Evolutionary conservation across 2,888 invertebrate species (phyloP), one percentile per base, ranked within the genome.

Genomic region (Asteroscopus sphinx): DNA sequence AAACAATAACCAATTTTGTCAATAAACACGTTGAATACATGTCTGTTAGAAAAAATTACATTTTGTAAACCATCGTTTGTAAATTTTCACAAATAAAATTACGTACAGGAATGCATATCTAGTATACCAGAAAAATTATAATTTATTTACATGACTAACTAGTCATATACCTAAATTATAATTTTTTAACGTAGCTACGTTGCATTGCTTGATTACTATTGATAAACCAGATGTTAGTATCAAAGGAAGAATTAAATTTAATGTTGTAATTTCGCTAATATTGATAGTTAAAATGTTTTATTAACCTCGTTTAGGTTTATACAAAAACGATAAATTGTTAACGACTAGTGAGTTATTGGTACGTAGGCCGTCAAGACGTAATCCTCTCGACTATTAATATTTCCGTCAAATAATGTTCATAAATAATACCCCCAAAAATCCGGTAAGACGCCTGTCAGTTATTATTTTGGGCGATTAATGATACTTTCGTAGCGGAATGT

Each of bases 291-390:
- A 28, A 52, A 39, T 57, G 57, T 55, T 68, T 70, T 53, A 56
- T 52, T 60, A 61, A 54, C 11, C 26, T 44, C 30, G 57, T 61
- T 47, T 56, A 52, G 51, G 52, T 73, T 74, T 67, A 47, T 64
- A 59, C 26, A 21, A 40, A 48, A 63, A 45, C 62, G 9, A 71
- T 68, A 55, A 60, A 74, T 59, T 16, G 45, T 63, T 65, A 60
- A 74, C 49, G 60, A 60, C 58, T 53, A 15, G 32, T 30, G 21
- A 51, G 59, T 68, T 68, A 64, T 68, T 69, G 58, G 56, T 36
- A 41, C 46, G 30, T 46, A 28, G 53, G 28, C 37, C 47, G 28
- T 55, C 41, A 55, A 44, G 37, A 16, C 32, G 12, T 57, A 59
- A 74, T 63, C 46, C 33, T 39, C 35, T 45, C 21, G 6, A 49